Base-by-base conservation (phyloP, 2,888 invertebrate genomes). In the Lysandra coridon region DNA sequence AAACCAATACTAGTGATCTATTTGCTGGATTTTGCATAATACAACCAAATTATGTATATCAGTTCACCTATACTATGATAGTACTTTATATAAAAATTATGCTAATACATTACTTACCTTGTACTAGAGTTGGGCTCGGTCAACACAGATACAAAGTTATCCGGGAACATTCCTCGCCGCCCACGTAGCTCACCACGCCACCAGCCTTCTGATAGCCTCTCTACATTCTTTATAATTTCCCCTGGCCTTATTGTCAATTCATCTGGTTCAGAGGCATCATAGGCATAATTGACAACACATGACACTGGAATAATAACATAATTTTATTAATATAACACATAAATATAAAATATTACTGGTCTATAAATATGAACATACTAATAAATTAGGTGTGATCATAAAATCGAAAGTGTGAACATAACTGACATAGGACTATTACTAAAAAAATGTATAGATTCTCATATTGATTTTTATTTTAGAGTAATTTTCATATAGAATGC, bases 141-240 rank as follows among this genome's bases (percentile, higher is more conserved):
- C 79, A 96, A 87, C 83, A 97, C 92, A 84, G 96, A 96, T 33
- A 98, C 98, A 95, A 98, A 98, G 92, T 98, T 98, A 89, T 98
- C 98, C 3, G 98, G 98, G 92, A 99, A 99, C 96, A 98, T 96
- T 85, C 98, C 98, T 81, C 96, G 96, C 86, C 96, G 96, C 80
- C 98, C 98, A 80, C 94, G 95, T 79, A 98, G 92, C 81, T 97
- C 97, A n/a, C 98, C 98, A 89, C 97, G 96, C 97, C 97, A 98
- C 98, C 99, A 99, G 81, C 98, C 98, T 80, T 97, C 98, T 49
- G 96, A 95, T 85, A 97, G 95, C 84, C 96, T 95, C 85, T 96
- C 96, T 79, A 98, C 97, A 87, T 97, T 97, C 83, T 96, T 96
- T 85, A 98, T 96, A 82, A 98, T 95, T 90, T 98, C 98, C 80